phyloP scores from a whole-genome alignment of 2,113 vertebrate genomes.

The Polypterus bichir region DNA sequence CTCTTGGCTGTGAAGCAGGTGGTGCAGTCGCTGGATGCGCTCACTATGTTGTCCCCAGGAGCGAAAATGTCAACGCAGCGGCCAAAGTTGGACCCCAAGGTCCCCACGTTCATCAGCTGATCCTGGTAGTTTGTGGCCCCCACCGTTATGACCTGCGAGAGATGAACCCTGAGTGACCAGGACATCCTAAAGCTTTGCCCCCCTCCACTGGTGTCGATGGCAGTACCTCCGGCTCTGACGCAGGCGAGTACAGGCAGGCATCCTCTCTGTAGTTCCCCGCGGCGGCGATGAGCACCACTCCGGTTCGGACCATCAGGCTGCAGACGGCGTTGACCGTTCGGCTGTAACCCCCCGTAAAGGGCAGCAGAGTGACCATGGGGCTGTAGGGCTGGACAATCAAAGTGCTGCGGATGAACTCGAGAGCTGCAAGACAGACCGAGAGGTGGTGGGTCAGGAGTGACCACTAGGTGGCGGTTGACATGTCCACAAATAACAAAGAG shows the following conservation, averaged over 20 bases:
- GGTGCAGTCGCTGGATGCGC: conserved; percentile 75
- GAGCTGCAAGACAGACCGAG: conserved; percentile 35
- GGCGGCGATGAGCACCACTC: conserved; percentile 52
- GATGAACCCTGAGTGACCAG: neutral
- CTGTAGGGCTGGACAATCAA: conserved; percentile 27
- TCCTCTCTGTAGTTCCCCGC: conserved; percentile 75
- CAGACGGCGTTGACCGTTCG: conserved; percentile 55
- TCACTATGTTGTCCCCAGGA: conserved; percentile 71
- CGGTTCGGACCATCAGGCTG: conserved; percentile 33
- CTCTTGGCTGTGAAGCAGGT: conserved; percentile 71
- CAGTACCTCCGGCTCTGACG: conserved; percentile 64
- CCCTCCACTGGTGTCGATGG: neutral
- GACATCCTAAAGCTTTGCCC: neutral
- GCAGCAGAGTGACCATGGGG: conserved; percentile 51
- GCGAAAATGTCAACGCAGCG: conserved; percentile 77
- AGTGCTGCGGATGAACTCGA: conserved; percentile 54
- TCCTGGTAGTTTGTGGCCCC: conserved; percentile 66
- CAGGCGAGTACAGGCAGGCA: conserved; percentile 73
- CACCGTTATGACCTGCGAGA: conserved; percentile 68
- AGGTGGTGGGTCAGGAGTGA: no score
- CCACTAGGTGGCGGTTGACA: no score
- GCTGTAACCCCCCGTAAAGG: conserved; percentile 57
- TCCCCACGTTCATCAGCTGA: conserved; percentile 56
- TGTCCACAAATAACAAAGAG: no score
- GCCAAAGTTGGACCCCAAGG: conserved; percentile 68